Evolutionary conservation across 1,140 invertebrate genomes (phyloP).

Genomic region (Brachionus rotundiformis): DNA sequence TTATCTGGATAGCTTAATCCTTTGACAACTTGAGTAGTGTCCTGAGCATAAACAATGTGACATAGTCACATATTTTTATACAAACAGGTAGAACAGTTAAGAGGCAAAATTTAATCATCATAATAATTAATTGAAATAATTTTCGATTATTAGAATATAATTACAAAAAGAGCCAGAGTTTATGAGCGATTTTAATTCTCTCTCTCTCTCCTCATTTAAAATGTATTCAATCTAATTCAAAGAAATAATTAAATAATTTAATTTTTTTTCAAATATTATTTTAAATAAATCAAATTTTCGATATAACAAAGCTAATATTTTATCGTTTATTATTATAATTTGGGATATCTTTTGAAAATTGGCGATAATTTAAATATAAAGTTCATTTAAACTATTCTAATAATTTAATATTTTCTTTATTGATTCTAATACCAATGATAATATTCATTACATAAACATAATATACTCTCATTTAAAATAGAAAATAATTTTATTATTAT

Average conservation of each 20-base stretch:
- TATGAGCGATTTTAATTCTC: not conserved
- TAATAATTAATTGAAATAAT: conserved; percentile 7
- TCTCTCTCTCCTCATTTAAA: not conserved
- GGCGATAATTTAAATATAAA: not conserved
- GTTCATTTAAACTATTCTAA: not conserved
- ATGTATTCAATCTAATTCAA: not conserved
- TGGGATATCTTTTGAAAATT: not conserved
- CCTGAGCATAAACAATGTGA: conserved; percentile 11
- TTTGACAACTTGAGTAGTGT: not conserved
- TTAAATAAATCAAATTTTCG: conserved; percentile 3
- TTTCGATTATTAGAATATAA: conserved; percentile 21
- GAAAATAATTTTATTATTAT: not conserved
- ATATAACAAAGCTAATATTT: not conserved
- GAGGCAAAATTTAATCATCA: not conserved
- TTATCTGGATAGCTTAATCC: not conserved
- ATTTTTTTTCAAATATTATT: conserved; percentile 11
- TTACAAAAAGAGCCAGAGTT: conserved; percentile 2
- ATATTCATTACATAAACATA: conserved; percentile 5
- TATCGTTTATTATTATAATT: conserved; percentile 22
- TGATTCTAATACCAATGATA: conserved; percentile 3
- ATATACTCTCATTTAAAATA: not conserved
- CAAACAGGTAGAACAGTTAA: not conserved
- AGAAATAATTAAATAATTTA: not conserved
- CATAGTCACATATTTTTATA: not conserved
- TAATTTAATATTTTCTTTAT: not conserved